Percentiles rank a stretch among this genome's conserved stretches.
These are phyloP conservation scores for Xiphophorus couchianus DNA, from an alignment of 2,113 vertebrate species.

Conservation along the genomic window DNA sequence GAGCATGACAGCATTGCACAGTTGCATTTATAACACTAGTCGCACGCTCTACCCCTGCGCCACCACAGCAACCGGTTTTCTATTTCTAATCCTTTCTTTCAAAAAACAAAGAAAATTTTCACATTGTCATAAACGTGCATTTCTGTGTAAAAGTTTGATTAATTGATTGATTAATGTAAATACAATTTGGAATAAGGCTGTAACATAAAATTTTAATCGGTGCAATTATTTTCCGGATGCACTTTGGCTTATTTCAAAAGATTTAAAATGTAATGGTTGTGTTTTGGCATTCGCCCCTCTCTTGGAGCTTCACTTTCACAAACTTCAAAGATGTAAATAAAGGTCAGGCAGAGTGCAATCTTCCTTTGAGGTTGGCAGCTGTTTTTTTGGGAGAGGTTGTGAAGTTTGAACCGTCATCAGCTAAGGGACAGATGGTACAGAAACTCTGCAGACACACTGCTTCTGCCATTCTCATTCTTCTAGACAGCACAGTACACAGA, in stretches of 20 bases:
- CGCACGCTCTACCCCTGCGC: too few relatives aligned
- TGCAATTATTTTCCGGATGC: too few relatives aligned
- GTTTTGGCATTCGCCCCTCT: not conserved
- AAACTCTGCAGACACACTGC: not conserved
- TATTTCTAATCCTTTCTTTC: too few relatives aligned
- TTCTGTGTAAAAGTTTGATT: too few relatives aligned
- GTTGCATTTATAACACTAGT: not conserved
- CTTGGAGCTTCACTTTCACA: not conserved
- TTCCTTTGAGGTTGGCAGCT: slow-evolving; percentile 1
- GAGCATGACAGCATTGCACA: not conserved
- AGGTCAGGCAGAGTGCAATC: slow-evolving; percentile 2
- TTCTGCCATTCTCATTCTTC: slow-evolving; percentile 3
- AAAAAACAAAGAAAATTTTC: too few relatives aligned
- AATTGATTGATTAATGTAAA: too few relatives aligned
- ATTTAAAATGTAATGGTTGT: not conserved
- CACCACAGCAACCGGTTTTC: too few relatives aligned
- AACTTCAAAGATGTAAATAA: not conserved
- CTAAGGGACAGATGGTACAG: not conserved
- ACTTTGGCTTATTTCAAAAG: not conserved
- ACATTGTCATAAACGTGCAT: too few relatives aligned
- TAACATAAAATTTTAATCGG: too few relatives aligned
- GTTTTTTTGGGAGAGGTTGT: not conserved
- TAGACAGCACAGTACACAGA: not conserved
- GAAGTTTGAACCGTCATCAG: not conserved
- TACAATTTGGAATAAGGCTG: too few relatives aligned